Evolutionary conservation across 92 coral and sea anemone species (phyloP), one percentile per base, ranked within the genome.

Genomic region (Paramuricea clavata): DNA sequence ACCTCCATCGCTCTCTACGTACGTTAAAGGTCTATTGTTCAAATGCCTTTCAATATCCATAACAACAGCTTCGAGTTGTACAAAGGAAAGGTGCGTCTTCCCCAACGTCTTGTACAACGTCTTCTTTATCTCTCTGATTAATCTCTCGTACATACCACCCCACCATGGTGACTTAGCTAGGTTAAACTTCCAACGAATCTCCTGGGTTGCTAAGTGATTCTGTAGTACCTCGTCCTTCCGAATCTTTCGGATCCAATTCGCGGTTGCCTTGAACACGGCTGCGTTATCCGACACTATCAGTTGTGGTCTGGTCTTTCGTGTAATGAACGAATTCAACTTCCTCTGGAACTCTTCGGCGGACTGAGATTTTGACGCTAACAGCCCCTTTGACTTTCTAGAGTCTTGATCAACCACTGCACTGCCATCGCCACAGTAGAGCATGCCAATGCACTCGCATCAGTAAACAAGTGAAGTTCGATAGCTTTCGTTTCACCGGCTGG

Each of bases 371-470:
- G n/a, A 62, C 39, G 27, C 70, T 16, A 62, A 62, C 0, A 62
- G 34, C 0, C 70, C 35, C n/a, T 62, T 27, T 19, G 34, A 62
- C 70, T 62, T 62, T 11, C 68, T 49, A 26, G 81, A 16, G 0
- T 11, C 27, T 10, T 83, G 81, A n/a, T 83, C 42, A 12, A 72
- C 50, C 0, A 83, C 81, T 12, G 30, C 0, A 83, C 81, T 12
- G 81, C 80, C 2, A 83, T 41, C 6, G 57, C 47, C 23, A 49
- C 81, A 1, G 81, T 57, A 9, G 49, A 83, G 21, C 87, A 83
- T 7, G 87, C 87, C 30, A 72, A 13, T 49, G 41, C 60, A 31
- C 87, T 71, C 9, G 87, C 87, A 32, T 83, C 87, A 9, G 87
- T 49, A 71, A 83, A 83, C 19, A 70, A 36, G 34, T 83, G 87